phyloP scores from a whole-genome alignment of 2,113 vertebrate species.

The Eulemur rufifrons region DNA sequence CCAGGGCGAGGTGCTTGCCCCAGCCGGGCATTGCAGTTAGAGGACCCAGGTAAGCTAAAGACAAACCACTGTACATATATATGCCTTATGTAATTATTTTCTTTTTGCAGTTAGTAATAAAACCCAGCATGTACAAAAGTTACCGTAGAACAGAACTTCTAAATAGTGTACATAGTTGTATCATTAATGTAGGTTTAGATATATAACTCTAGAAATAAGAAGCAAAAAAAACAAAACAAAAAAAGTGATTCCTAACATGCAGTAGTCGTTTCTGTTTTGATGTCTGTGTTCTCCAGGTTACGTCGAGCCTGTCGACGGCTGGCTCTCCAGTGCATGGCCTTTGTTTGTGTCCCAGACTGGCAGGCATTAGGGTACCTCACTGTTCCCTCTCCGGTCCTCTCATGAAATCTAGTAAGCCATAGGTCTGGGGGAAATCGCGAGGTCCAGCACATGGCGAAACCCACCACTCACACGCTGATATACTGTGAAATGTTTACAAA shows the following conservation, averaged over 20 bases:
- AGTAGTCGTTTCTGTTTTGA: conserved; percentile 78
- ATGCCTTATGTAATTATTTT: conserved; percentile 91
- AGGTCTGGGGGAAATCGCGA: conserved; percentile 77
- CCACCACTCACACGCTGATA: conserved; percentile 69
- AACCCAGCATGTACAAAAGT: conserved; percentile 93
- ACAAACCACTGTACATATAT: conserved; percentile 91
- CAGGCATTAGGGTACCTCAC: conserved; percentile 80
- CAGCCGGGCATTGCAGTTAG: conserved; percentile 61
- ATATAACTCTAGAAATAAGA: conserved; percentile 85
- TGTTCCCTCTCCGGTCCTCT: conserved; percentile 68
- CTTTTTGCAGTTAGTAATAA: conserved; percentile 87
- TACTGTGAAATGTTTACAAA: conserved; percentile 85
- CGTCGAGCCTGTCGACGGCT: neutral
- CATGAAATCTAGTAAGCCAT: conserved; percentile 87
- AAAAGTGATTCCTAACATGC: conserved; percentile 50
- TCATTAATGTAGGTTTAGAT: conserved; percentile 86
- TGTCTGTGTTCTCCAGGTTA: conserved; percentile 63
- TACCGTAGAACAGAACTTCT: conserved; percentile 88
- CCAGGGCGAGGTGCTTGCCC: conserved; percentile 31
- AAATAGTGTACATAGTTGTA: conserved; percentile 90
- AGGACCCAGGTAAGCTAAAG: conserved; percentile 73
- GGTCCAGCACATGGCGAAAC: conserved; percentile 57
- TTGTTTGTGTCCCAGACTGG: conserved; percentile 78
- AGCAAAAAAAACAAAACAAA: conserved; percentile 80
- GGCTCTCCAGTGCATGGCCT: conserved; percentile 77